A percentile compares a stretch with the other conserved stretches of the same genome.
Evolutionary conservation across 1,140 invertebrate genomes (phyloP).

Genomic region (Drosophila subobscura): DNA sequence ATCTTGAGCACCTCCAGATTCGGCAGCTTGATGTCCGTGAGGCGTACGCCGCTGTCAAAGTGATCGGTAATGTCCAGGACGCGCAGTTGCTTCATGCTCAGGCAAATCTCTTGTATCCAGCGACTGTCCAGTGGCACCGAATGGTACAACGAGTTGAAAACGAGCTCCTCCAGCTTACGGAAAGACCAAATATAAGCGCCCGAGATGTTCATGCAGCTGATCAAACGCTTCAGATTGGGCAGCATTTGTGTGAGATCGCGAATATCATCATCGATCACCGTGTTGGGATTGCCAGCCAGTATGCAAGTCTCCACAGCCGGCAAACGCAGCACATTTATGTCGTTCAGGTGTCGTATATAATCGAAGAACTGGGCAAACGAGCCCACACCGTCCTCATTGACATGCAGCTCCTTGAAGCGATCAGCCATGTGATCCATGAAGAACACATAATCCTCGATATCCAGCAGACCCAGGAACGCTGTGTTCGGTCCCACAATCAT

Average conservation of each 20-base stretch:
- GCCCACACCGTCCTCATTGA: conserved; percentile 62
- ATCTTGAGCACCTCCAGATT: conserved; percentile 68
- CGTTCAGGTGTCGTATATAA: conserved; percentile 63
- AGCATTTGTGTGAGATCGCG: conserved; percentile 54
- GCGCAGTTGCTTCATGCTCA: conserved; percentile 45
- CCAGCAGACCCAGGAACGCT: conserved; percentile 43
- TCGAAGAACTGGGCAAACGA: conserved; percentile 65
- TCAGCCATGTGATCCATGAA: conserved; percentile 67
- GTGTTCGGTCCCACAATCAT: conserved; percentile 61
- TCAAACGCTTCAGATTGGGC: conserved; percentile 61
- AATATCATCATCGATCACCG: conserved; percentile 60
- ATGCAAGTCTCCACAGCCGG: conserved; percentile 55
- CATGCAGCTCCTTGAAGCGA: conserved; percentile 60
- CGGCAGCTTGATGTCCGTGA: conserved; percentile 62
- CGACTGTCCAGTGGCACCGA: conserved; percentile 60
- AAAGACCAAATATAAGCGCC: conserved; percentile 52
- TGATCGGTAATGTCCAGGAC: conserved; percentile 67
- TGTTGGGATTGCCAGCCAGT: conserved; percentile 47
- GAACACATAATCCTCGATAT: conserved; percentile 71
- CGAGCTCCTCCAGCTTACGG: conserved; percentile 57
- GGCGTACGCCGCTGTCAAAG: conserved; percentile 55
- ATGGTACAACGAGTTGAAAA: conserved; percentile 67
- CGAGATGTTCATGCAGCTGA: conserved; percentile 68
- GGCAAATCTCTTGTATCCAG: conserved; percentile 64
- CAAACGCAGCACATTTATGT: conserved; percentile 54